Evolutionary conservation across 2,113 vertebrate species (phyloP), one percentile per base, ranked within the genome.

Genomic region (Gymnarchus niloticus): DNA sequence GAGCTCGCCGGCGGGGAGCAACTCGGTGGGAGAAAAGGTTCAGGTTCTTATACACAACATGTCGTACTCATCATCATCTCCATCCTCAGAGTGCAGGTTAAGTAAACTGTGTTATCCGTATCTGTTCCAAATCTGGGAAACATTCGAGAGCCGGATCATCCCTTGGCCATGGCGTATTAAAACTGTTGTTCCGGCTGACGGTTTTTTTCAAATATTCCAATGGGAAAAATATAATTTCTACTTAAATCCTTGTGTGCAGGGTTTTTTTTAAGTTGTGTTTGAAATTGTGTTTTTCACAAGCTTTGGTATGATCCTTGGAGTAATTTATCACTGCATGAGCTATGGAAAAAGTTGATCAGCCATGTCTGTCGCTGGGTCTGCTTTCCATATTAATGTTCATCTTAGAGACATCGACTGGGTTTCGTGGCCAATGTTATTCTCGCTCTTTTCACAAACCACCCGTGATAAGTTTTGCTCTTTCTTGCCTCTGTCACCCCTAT

Each of bases 391-490:
- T 78, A 56, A 85, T 54, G 25, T 8, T 14, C 46, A 23, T 76
- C 48, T n/a, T 56, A 6, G 1, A 51, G 2, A 73, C 90, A 85
- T 85, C 83, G 87, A 88, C 84, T 83, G 87, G 86, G 91, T 88
- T 90, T 89, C 90, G 86, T 86, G 90, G 88, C 81, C 88, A 88
- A 93, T 91, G 89, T 93, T 91, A 91, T 89, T 91, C 82, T 82
- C 89, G 85, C 92, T 93, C 92, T 89, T 88, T 90, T 90, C 85
- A 87, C 84, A 90, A 89, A 90, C 89, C 88, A 83, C 91, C 87
- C 49, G 85, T 84, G 86, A 81, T 82, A 28, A 56, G 87, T 82
- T 88, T 92, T 91, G 90, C 89, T 90, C 86, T 91, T 91, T 90
- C 90, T 90, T 78, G 86, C 81, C 87, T 61, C 73, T 0, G 87